Evolutionary conservation across 2,113 vertebrate species (phyloP).

Genomic region (Tachysurus vachellii): DNA sequence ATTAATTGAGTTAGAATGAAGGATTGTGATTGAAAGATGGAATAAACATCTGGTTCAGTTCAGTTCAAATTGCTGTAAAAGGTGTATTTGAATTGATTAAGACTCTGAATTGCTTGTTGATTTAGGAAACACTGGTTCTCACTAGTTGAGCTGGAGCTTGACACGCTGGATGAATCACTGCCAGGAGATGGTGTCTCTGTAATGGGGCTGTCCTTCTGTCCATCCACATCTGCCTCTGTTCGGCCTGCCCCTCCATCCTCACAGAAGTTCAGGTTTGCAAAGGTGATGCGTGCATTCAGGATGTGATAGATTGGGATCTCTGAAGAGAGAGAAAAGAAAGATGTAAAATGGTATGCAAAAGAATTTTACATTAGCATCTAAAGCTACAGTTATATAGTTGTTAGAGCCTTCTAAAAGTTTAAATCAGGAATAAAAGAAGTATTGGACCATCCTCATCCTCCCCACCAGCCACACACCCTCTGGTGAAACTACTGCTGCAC

Average conservation of each 20-base stretch:
- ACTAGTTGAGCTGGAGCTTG: slow-evolving; percentile 96
- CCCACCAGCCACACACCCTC: background rate
- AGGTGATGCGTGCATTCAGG: slow-evolving; percentile 95
- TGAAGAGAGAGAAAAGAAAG: slow-evolving; percentile 56
- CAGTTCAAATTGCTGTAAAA: background rate
- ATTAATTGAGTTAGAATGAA: background rate
- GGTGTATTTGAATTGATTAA: background rate
- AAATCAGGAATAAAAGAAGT: background rate
- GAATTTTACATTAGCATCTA: background rate
- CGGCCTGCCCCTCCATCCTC: slow-evolving; percentile 78
- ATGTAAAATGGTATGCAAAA: background rate
- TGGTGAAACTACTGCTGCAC: background rate
- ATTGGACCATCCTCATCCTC: background rate
- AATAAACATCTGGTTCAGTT: background rate
- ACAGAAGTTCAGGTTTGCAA: slow-evolving; percentile 95
- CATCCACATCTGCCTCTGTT: slow-evolving; percentile 70
- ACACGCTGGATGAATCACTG: slow-evolving; percentile 94
- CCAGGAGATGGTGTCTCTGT: slow-evolving; percentile 89
- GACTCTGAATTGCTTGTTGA: background rate
- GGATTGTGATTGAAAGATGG: background rate
- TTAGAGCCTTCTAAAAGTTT: background rate
- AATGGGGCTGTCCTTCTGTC: slow-evolving; percentile 78
- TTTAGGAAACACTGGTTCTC: slow-evolving; percentile 32
- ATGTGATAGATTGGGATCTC: slow-evolving; percentile 98
- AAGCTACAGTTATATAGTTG: background rate